Evolutionary conservation across 2,888 invertebrate genomes (phyloP), one percentile per base, ranked within the genome.

Genomic region (Elegia similella): DNA sequence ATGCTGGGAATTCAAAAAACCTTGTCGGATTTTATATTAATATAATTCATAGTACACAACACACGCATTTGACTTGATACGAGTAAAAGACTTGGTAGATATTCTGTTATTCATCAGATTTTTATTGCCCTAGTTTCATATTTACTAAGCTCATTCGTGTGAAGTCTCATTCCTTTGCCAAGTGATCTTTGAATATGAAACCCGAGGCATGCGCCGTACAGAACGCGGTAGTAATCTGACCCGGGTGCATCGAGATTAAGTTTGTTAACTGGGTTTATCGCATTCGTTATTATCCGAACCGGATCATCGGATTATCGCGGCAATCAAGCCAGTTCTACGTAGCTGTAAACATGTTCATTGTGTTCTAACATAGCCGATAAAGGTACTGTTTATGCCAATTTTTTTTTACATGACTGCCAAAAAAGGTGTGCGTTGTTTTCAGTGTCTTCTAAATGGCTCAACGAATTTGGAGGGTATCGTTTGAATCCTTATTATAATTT

Each of bases 161-260:
- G 23, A 23, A 23, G 5, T 3, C 23, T 3, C 5, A 23, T 23
- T n/a, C 23, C 23, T 23, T 23, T 23, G 23, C 23, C 23, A 23
- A 23, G 23, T 23, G 23, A 23, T 5, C 23, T 23, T 23, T 23
- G 23, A 7, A 34, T 10, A 2, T 12, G 34, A 34, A 38, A 38
- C 12, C 10, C 12, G n/a, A n/a, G 38, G 38, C 38, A n/a, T n/a
- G n/a, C 38, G 10, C 38, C 5, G 38, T 38, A 12, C n/a, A 38
- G 12, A 38, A 38, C 38, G 1, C 10, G n/a, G 23, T 23, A 12
- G 10, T 34, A 34, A 38, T 38, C 38, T 38, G 38, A 38, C 32
- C 12, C 60, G 50, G 56, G 60, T 65, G 59, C 64, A 66, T 59
- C 62, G 59, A 61, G 63, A 70, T 66, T 65, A 64, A 60, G 60